Percentiles rank a stretch among this genome's conserved stretches.
Evolutionary conservation across 1,140 invertebrate genomes (phyloP).

Genomic region (Phortica variegata): DNA sequence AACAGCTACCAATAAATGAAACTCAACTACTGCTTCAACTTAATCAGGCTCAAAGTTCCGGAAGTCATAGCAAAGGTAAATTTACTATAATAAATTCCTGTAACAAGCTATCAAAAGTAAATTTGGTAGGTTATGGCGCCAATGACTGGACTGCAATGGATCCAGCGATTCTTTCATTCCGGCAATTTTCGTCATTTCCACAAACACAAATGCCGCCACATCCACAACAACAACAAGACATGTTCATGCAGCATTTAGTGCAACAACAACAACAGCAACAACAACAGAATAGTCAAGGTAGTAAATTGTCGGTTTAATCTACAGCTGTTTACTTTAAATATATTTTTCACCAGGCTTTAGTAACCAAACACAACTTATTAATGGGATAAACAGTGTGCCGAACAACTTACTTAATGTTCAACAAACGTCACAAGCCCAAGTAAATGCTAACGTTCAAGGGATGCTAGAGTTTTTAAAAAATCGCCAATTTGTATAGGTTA

Average conservation of each 20-base stretch:
- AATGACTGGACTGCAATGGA: constrained; percentile 56
- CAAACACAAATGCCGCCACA: constrained; percentile 38
- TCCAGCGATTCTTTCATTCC: constrained; percentile 54
- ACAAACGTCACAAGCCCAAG: constrained; percentile 43
- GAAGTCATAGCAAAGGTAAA: constrained; percentile 36
- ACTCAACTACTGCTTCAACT: constrained; percentile 39
- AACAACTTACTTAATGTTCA: constrained; percentile 46
- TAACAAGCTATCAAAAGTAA: too few relatives aligned
- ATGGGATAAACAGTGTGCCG: constrained; percentile 41
- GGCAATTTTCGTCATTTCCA: constrained; percentile 53
- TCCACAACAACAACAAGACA: constrained; percentile 41
- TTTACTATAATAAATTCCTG: too few relatives aligned
- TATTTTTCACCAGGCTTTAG: constrained; percentile 29
- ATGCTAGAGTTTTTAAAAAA: constrained; percentile 56
- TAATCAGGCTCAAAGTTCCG: constrained; percentile 21
- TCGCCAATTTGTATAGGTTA: constrained; percentile 52
- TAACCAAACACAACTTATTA: constrained; percentile 28
- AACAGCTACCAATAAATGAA: constrained; percentile 29
- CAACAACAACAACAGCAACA: constrained; percentile 36
- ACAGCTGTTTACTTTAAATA: neutral
- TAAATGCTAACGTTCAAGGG: constrained; percentile 56
- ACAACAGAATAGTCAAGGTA: constrained; percentile 34
- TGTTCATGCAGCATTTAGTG: constrained; percentile 50
- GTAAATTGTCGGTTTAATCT: neutral
- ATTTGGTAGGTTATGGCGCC: constrained; percentile 32